Evolutionary conservation across 92 coral and sea anemone genomes (phyloP), one percentile per base, ranked within the genome.

Genomic region (Parazoanthus swiftii): DNA sequence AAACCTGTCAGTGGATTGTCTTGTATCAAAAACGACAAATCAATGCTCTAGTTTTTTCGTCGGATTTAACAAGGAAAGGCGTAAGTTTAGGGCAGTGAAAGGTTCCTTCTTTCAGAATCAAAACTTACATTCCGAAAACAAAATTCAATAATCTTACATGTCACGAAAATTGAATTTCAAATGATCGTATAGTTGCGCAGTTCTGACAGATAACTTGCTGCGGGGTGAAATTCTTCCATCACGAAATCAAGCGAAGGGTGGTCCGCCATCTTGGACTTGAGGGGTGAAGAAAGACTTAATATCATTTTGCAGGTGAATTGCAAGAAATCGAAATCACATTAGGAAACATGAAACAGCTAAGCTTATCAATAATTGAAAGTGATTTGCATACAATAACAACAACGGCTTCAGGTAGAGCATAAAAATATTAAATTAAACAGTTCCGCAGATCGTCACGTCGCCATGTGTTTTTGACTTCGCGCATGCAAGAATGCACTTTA

Each of bases 181-280:
- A 23, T 9, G 44, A n/a, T 67, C 51, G 46, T 66, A 1, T n/a
- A 66, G 76, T 65, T 42, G 10, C 18, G 36, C 74, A 82, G 44
- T 14, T 68, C 21, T 5, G 43, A 4, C 70, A 20, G 26, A 71
- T 10, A 71, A 71, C 20, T 3, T 2, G n/a, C 23, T 51, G 6
- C 36, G 26, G 50, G 65, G 0, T 42, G 38, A 25, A 29, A 39
- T 7, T 71, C 16, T 71, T 54, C 73, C 5, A 44, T 16, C 63
- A 39, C 44, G 8, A 44, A 84, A 20, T 33, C 66, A 35, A 46
- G 36, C 10, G 42, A 71, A 25, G 72, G 42, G 16, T n/a, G n/a
- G 66, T 79, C 94, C 56, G 94, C 94, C 94, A 92, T 92, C 85
- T 92, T 92, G 92, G 88, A 86, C 72, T 86, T 77, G 81, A 23